phyloP scores from a whole-genome alignment of 2,888 invertebrate genomes.

The Apodemia hepburni region DNA sequence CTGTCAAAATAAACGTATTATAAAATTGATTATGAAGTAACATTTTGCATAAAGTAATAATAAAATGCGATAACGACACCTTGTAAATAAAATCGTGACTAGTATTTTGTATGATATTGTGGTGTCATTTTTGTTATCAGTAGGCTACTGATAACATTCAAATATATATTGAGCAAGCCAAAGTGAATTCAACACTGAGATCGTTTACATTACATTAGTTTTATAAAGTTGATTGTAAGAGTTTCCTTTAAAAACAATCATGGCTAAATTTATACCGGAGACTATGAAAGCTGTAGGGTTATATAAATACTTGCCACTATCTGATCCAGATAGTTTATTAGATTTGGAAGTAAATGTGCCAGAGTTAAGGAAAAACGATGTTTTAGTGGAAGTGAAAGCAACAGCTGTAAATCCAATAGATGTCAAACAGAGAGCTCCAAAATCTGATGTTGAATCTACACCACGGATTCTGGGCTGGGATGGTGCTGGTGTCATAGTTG shows the following conservation, averaged over 20 bases:
- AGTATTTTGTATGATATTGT: neutral
- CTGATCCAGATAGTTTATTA: constrained; percentile 53
- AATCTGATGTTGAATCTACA: constrained; percentile 45
- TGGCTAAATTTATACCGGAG: constrained; percentile 47
- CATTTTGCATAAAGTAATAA: neutral
- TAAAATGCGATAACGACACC: neutral
- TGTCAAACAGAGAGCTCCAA: constrained; percentile 59
- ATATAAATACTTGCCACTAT: constrained; percentile 63
- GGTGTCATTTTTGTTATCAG: constrained; percentile 1
- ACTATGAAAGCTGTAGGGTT: constrained; percentile 66
- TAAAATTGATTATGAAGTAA: too few species aligned
- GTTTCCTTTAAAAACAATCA: constrained; percentile 17
- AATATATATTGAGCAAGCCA: neutral
- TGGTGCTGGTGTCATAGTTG: constrained; percentile 59
- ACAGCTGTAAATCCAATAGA: constrained; percentile 64
- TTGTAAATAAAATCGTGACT: neutral
- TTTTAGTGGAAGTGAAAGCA: constrained; percentile 65
- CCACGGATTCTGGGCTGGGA: constrained; percentile 65
- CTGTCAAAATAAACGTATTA: neutral
- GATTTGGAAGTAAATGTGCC: constrained; percentile 58
- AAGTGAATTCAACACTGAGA: neutral
- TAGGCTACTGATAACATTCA: neutral
- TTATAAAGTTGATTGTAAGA: neutral
- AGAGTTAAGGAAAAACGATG: constrained; percentile 43
- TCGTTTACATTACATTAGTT: neutral